A percentile compares a stretch with the other conserved stretches of the same genome.
These are phyloP conservation scores for Neosilurus hyrtlii DNA, from an alignment of 2,797 vertebrate species.

Conservation along the genomic window DNA sequence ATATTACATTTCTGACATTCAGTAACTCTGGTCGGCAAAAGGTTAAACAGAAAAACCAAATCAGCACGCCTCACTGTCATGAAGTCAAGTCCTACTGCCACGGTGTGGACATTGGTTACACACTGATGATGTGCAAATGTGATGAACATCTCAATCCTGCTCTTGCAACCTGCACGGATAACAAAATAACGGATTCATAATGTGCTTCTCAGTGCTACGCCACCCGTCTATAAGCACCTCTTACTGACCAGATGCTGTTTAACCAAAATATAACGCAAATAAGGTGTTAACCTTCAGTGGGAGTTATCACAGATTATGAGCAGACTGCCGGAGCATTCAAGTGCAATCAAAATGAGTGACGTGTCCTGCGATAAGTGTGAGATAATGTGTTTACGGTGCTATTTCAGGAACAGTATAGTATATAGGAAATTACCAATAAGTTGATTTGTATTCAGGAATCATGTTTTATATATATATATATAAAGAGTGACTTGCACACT, in stretches of 20 bases:
- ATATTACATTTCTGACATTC: not conserved
- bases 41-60: not conserved
- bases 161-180: not conserved
- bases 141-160: not conserved
- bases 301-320: not conserved
- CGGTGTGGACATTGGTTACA: not conserved
- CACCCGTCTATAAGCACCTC: not conserved
- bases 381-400: not conserved
- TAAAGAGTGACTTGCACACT: not conserved
- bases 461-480: not conserved
- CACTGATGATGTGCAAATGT: not conserved
- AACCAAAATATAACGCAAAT: slow-evolving; percentile 3
- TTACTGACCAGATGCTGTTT: not conserved
- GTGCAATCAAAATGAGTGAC: not conserved
- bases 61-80: not conserved
- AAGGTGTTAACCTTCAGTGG: not conserved
- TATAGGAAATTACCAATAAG: not conserved
- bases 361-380: not conserved
- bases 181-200: not conserved
- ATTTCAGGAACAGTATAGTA: not conserved
- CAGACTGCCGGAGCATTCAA: not conserved
- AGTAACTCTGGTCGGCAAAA: not conserved
- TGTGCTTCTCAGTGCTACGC: no score
- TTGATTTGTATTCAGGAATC: not conserved
- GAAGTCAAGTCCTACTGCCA: not conserved